phyloP scores from a whole-genome alignment of 2,888 invertebrate species.

The Gymnosoma rotundatum region DNA sequence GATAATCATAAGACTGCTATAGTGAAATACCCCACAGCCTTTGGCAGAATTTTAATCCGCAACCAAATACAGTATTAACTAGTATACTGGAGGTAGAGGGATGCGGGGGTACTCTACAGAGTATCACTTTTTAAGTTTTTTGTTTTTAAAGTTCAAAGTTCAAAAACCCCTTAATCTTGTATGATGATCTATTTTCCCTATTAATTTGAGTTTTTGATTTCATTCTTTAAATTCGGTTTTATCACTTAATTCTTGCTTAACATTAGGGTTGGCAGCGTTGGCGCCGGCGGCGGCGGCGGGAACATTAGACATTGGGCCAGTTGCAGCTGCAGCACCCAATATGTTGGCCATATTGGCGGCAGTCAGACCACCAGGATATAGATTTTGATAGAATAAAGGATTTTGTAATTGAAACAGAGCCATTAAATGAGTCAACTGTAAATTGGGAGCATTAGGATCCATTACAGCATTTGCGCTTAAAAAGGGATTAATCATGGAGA shows the following conservation, averaged over 20 bases:
- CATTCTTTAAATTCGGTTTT: slow-evolving; percentile 66
- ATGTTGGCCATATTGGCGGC: slow-evolving; percentile 72
- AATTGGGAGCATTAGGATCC: slow-evolving; percentile 76
- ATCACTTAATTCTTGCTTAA: slow-evolving; percentile 62
- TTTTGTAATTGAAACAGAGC: slow-evolving; percentile 80
- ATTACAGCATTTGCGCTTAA: slow-evolving; percentile 18
- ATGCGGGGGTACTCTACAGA: too few species aligned
- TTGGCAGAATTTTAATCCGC: too few species aligned
- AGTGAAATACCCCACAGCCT: too few species aligned
- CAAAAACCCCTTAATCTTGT: slow-evolving; percentile 5
- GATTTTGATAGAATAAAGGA: slow-evolving; percentile 81
- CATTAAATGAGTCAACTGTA: slow-evolving; percentile 80
- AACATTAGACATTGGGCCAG: slow-evolving; percentile 38
- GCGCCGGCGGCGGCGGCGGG: not conserved
- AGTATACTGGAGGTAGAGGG: too few species aligned
- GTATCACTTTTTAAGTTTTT: too few species aligned
- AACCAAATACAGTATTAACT: too few species aligned
- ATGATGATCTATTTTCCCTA: slow-evolving; percentile 20
- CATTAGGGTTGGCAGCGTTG: slow-evolving; percentile 9
- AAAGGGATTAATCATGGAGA: slow-evolving; percentile 48
- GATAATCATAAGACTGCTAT: too few species aligned
- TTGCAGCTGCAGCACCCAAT: slow-evolving; percentile 66
- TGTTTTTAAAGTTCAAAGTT: too few species aligned
- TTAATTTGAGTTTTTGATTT: slow-evolving; percentile 1
- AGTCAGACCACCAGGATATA: slow-evolving; percentile 77